phyloP scores from a whole-genome alignment of 2,797 vertebrate species.

The Hephaestus fuliginosus region DNA sequence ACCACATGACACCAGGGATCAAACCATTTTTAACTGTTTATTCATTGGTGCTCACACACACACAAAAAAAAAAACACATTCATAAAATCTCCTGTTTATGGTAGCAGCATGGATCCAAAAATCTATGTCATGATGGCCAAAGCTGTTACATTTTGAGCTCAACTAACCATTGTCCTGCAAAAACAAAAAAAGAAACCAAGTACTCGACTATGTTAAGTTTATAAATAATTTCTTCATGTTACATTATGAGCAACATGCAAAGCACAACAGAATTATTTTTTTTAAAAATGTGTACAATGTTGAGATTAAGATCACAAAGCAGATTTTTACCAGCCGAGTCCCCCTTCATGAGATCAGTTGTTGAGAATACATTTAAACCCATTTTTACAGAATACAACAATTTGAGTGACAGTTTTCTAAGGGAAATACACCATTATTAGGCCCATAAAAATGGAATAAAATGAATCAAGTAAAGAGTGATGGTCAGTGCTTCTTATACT shows the following conservation, averaged over 20 bases:
- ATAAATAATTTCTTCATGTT: conserved; percentile 84
- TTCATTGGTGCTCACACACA: conserved; percentile 79
- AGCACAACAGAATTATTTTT: conserved; percentile 69
- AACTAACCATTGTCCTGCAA: conserved; percentile 69
- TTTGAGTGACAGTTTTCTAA: conserved; percentile 53
- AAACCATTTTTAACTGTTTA: conserved; percentile 69
- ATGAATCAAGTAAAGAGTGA: conserved; percentile 70
- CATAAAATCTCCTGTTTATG: conserved; percentile 70
- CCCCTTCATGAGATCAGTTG: conserved; percentile 56
- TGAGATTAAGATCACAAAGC: conserved; percentile 65
- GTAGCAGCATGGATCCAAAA: conserved; percentile 68
- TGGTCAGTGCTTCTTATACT: conserved; percentile 84
- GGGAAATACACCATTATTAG: conserved; percentile 59
- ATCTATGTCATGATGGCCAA: conserved; percentile 51
- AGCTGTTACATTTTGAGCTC: conserved; percentile 60
- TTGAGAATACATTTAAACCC: conserved; percentile 65
- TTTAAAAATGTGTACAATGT: conserved; percentile 73
- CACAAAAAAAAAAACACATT: conserved; percentile 60
- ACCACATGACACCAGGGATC: conserved; percentile 3
- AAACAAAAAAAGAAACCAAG: conserved; percentile 35
- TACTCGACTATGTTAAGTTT: conserved; percentile 50
- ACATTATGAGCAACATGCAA: conserved; percentile 83
- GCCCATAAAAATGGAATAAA: conserved; percentile 65
- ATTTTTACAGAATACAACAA: conserved; percentile 73
- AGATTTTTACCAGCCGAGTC: conserved; percentile 40